Base-by-base conservation (phyloP, 92 coral and sea anemone genomes). In the Zoanthus gigantus region DNA sequence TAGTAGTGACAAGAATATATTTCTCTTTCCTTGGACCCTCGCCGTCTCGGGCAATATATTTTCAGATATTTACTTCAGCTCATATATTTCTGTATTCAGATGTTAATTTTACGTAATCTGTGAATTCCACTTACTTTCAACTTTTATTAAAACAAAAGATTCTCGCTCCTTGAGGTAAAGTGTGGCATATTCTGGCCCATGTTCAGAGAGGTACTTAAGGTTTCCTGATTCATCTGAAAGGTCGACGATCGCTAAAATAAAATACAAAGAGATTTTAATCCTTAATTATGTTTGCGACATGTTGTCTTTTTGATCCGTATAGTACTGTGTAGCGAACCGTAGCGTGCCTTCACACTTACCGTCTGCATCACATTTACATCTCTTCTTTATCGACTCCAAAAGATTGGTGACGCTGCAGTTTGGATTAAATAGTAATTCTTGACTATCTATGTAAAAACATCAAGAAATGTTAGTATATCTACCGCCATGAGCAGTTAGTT, bases 181-280 rank as follows among this genome's bases (percentile, higher is more conserved):
- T 0, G 95, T 89, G 2, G 99, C 99, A 29, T 92, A 92, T 45
- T 94, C 95, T 23, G 89, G 76, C 17, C 90, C 92, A 53, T 92
- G 96, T 7, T 95, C 97, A 74, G 92, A 78, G 45, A 97, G 94
- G 53, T 97, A 93, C 83, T 97, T 95, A 4, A 97, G 82, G 79
- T 97, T 97, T 13, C 99, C 99, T 82, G 89, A 89, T 90, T 97
- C 99, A 67, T 97, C 99, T 9, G 94, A 95, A 83, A 97, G 91
- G 73, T 97, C 99, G 31, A 97, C 94, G 32, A 86, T 66, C 54
- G 90, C 99, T 97, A 48, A 7, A 50, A 50, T 7, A 50, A 7
- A 50, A 50, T 50, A 50, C 56, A 50, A 50, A 50, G 56, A 50
- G 56, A 50, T 50, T 7, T 7, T 50, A 50, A 50, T 69, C 16